Percentiles rank a stretch among this genome's conserved stretches.
These are phyloP conservation scores for Penaeus japonicus DNA, from an alignment of 1,140 invertebrate genomes.

Conservation along the genomic window DNA sequence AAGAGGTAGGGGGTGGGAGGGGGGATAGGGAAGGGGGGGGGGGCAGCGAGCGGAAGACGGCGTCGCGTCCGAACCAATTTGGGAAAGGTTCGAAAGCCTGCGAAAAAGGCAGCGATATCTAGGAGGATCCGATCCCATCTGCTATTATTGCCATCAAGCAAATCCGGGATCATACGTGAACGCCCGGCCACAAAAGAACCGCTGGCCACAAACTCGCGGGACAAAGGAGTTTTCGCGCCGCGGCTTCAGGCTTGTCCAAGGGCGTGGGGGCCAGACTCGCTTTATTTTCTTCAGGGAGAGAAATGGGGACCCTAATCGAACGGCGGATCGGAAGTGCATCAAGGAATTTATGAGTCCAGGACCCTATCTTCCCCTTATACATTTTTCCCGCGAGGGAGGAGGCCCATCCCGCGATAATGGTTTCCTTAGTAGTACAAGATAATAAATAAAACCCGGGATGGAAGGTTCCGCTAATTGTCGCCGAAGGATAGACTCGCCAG, in stretches of 20 bases:
- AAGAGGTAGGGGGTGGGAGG: too few species aligned
- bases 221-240: conserved; percentile 45
- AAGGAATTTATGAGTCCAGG: background rate
- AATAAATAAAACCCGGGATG: too few species aligned
- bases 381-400: too few species aligned
- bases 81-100: background rate
- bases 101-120: conserved; percentile 18
- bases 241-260: conserved; percentile 11
- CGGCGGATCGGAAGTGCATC: background rate
- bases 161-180: conserved; percentile 53
- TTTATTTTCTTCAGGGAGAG: background rate
- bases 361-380: background rate
- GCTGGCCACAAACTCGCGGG: conserved; percentile 46
- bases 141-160: conserved; percentile 56
- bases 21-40: background rate
- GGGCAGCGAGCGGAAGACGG: background rate
- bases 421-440: too few species aligned
- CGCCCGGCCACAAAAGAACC: conserved; percentile 48
- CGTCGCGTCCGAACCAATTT: conserved; percentile 33
- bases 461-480: too few species aligned
- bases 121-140: conserved; percentile 48
- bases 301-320: background rate
- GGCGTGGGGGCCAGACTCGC: background rate
- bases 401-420: too few species aligned
- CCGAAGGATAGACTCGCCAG: too few species aligned